Evolutionary conservation across 2,113 vertebrate genomes (phyloP), one percentile per base, ranked within the genome.

Genomic region (Talpa occidentalis): DNA sequence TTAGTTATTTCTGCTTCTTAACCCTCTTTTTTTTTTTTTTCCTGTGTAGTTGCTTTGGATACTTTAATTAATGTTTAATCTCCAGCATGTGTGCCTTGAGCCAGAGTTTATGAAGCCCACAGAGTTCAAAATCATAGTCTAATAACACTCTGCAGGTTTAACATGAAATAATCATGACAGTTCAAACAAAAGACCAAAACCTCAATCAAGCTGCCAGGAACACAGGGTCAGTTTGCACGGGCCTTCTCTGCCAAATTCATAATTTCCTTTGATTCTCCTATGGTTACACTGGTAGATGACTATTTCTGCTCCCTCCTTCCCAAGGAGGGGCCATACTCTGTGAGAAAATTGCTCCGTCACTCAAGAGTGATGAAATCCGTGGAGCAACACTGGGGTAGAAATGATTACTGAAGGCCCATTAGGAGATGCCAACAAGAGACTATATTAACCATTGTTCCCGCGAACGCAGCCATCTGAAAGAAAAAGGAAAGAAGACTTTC

Each of bases 21-120:
- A 88, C 5, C 26, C 17, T 28, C 76, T 83, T 77, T 56, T 66
- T 73, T 56, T 66, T 73, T 49, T 56, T 56, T 94, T 80, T 84
- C 93, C 42, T 21, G 8, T 35, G 21, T 70, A 60, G n/a, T 40
- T 92, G 42, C 62, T 89, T 72, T 62, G 35, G 56, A 81, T 54
- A 67, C 30, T 93, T 88, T 93, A 93, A 95, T 95, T 91, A 88
- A 92, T 62, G 69, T 91, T 95, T 95, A 83, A 93, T 96, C 69
- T 95, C 22, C 70, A 17, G 40, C 2, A 7, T 79, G 42, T 84
- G 40, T 84, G 79, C 74, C 93, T 93, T 15, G 8, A 89, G 74
- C 82, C 85, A 76, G 19, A 94, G 19, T 30, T 70, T 70, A 14
- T 24, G 76, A 93, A 94, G 87, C 66, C 60, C 72, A 69, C 19